phyloP scores from a whole-genome alignment of 2,113 vertebrate genomes.

The Hippocampus zosterae region DNA sequence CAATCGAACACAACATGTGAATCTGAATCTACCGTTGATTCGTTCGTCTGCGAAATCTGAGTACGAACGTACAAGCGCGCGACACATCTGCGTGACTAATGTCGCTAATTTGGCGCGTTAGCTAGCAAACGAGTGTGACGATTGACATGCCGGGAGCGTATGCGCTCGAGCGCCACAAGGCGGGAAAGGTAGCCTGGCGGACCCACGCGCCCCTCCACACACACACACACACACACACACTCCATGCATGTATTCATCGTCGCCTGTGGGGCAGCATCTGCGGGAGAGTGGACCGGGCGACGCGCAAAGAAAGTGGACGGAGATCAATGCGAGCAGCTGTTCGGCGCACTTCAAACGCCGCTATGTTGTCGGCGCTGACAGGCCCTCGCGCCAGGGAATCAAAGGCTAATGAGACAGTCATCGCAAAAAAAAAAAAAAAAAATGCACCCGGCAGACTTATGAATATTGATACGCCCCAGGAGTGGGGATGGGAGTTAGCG shows the following conservation, averaged over 20 bases:
- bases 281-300: conserved; percentile 31
- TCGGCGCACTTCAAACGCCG: conserved; percentile 66
- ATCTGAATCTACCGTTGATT: no score
- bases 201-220: no score
- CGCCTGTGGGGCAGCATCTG: conserved; percentile 59
- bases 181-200: not conserved
- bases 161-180: not conserved
- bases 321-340: conserved; percentile 74
- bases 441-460: conserved; percentile 66
- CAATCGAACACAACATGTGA: not conserved
- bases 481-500: conserved; percentile 48
- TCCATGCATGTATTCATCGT: conserved; percentile 42
- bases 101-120: conserved; percentile 3
- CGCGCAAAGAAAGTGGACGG: conserved; percentile 58
- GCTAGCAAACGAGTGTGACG: not conserved
- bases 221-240: not conserved
- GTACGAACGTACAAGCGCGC: not conserved
- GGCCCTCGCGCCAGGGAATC: conserved; percentile 60
- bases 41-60: not conserved
- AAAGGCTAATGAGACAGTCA: conserved; percentile 73
- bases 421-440: conserved; percentile 31
- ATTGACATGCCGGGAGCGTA: not conserved
- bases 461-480: conserved; percentile 65
- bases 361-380: conserved; percentile 67
- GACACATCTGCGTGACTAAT: not conserved